Evolutionary conservation across 2,888 invertebrate genomes (phyloP).

Genomic region (Tuberolachnus salignus): DNA sequence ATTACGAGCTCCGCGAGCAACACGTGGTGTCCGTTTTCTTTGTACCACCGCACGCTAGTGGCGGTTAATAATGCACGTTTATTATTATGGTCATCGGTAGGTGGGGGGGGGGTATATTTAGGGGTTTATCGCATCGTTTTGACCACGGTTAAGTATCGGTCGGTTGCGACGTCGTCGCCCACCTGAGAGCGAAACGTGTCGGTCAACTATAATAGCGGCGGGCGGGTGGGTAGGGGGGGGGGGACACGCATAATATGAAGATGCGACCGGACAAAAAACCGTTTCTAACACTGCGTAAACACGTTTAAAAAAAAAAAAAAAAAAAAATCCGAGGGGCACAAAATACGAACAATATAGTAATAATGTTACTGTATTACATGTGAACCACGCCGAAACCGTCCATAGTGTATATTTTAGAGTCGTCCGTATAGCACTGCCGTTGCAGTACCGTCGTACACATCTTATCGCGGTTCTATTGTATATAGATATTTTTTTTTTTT

Average conservation of each 20-base stretch:
- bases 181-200: conserved; percentile 12
- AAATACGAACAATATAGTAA: no score
- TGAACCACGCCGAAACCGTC: no score
- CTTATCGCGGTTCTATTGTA: no score
- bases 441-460: no score
- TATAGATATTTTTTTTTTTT: no score
- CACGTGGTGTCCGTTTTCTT: conserved; percentile 44
- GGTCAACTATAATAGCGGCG: not conserved
- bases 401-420: no score
- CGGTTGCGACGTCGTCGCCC: conserved; percentile 29
- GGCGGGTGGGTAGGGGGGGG: not conserved
- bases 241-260: no score
- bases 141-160: conserved; percentile 50
- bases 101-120: not conserved
- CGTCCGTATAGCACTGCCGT: no score
- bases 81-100: not conserved
- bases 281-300: conserved; percentile 2
- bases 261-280: not conserved
- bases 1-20: conserved; percentile 2
- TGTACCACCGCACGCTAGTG: conserved; percentile 20
- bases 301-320: conserved; percentile 21
- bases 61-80: conserved; percentile 44
- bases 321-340: no score
- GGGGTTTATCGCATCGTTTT: conserved; percentile 32
- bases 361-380: no score